Evolutionary conservation across 1,140 invertebrate genomes (phyloP).

Genomic region (Scaptomyza hsui): DNA sequence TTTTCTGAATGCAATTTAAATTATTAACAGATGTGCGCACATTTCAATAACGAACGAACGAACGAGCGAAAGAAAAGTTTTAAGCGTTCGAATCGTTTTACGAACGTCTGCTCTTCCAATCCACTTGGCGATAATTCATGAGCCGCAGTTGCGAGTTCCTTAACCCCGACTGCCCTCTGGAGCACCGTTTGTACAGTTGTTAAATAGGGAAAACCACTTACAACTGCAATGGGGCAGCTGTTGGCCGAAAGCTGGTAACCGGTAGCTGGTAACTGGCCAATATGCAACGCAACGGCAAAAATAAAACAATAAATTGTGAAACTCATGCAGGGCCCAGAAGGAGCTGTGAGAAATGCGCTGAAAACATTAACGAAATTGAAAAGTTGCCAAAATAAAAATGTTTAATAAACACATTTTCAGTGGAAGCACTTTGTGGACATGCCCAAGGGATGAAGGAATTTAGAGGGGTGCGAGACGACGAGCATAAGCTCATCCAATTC

Average conservation of each 20-base stretch:
- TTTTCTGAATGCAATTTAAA: constrained; percentile 22
- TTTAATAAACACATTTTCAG: constrained; percentile 70
- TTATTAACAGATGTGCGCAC: constrained; percentile 36
- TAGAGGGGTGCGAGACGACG: background rate
- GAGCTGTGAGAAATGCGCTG: constrained; percentile 28
- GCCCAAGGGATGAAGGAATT: background rate
- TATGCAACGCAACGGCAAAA: constrained; percentile 45
- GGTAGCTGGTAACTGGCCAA: constrained; percentile 16
- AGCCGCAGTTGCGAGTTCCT: constrained; percentile 47
- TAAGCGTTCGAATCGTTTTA: constrained; percentile 7
- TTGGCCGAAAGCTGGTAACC: background rate
- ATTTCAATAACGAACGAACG: constrained; percentile 38
- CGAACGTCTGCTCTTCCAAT: constrained; percentile 1
- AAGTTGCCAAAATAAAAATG: constrained; percentile 75
- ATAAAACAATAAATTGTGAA: constrained; percentile 62
- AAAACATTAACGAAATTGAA: constrained; percentile 77
- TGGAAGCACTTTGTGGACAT: constrained; percentile 19
- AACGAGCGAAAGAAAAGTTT: constrained; percentile 47
- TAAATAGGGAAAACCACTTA: constrained; percentile 40
- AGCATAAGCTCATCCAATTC: constrained; percentile 16
- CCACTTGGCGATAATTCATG: constrained; percentile 43
- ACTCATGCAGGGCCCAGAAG: background rate
- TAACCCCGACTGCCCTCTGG: constrained; percentile 52
- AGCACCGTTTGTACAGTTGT: constrained; percentile 20
- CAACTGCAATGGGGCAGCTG: constrained; percentile 20